Conservation (phyloP, 2,113 vertebrate genomes). For the Dipodomys ordii region DNA sequence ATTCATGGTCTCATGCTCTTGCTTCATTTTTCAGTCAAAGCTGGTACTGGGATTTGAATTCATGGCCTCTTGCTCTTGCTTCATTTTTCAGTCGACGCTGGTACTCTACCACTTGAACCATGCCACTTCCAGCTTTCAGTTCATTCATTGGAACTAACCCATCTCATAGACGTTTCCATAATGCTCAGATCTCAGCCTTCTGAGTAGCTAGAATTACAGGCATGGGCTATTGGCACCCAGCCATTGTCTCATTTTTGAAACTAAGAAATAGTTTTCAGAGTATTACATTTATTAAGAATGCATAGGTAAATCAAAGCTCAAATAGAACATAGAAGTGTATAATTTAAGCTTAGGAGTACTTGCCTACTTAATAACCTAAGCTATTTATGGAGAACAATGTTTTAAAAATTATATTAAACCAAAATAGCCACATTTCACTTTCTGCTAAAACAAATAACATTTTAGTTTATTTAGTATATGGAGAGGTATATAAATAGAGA, state of each 20-base stretch:
- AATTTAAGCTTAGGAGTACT: conserved; percentile 26
- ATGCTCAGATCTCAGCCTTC: no score
- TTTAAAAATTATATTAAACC: conserved; percentile 47
- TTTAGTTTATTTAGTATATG: conserved; percentile 28
- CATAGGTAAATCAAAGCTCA: neutral
- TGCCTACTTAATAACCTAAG: conserved; percentile 38
- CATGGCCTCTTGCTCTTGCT: no score
- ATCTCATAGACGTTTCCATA: no score
- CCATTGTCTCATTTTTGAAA: neutral
- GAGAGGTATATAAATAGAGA: neutral
- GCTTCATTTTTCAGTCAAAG: neutral
- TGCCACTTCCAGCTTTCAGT: no score
- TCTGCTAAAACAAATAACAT: conserved; percentile 45
- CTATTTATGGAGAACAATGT: conserved; percentile 28
- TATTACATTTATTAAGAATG: conserved; percentile 20
- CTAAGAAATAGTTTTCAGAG: neutral
- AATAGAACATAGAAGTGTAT: neutral
- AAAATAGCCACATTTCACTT: conserved; percentile 42
- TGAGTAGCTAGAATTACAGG: neutral
- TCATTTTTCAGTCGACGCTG: neutral
- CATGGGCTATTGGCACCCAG: no score
- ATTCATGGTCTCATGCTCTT: no score
- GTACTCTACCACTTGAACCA: no score
- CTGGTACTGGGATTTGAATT: neutral
- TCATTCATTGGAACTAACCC: no score